Base-by-base conservation (phyloP, 2,888 invertebrate genomes). In the Epicampocera succincta region DNA sequence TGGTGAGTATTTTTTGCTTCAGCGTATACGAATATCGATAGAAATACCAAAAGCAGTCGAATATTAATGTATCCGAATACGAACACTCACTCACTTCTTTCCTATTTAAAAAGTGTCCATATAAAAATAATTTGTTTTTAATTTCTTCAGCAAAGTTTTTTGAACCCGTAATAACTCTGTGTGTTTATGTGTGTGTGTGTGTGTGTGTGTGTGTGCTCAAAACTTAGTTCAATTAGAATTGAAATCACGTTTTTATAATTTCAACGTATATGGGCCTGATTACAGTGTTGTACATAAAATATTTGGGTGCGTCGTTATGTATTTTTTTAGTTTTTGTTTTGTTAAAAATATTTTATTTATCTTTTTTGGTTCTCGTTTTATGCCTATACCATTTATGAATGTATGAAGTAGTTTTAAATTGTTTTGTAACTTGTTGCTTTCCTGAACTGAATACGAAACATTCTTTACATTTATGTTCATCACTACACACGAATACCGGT, bases 381-480 rank as follows among this genome's bases (percentile, higher is more conserved):
- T 44, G 21, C 9, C 25, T 11, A 60, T 60, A 21, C 11, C 25
- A 33, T 33, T 33, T 33, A 5, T 33, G 33, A 8, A 33, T 9
- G 1, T 33, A 33, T 3, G 33, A 8, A 17, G 56, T 44, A 50
- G 44, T 58, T 54, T 29, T 72, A 72, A 52, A 69, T 54, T 56
- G 48, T 72, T n/a, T 56, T 78, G 52, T 50, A 71, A 82, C 82
- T 82, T 82, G 82, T 82, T 82, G 82, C 78, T 82, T 78, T 66
- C 66, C 50, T 65, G 54, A 71, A 78, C 11, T 54, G 65, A 79
- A 82, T 61, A 71, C 65, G 29, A 73, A 74, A 60, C 66, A 74
- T 82, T 69, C 54, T 73, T 60, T 58, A 8, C 3, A 50, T 76
- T 50, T 46, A 44, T 25, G 25, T 25, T 33, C 38, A 61, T 44